Base-by-base conservation (phyloP, 2,888 invertebrate genomes). In the Athalia cordata region DNA sequence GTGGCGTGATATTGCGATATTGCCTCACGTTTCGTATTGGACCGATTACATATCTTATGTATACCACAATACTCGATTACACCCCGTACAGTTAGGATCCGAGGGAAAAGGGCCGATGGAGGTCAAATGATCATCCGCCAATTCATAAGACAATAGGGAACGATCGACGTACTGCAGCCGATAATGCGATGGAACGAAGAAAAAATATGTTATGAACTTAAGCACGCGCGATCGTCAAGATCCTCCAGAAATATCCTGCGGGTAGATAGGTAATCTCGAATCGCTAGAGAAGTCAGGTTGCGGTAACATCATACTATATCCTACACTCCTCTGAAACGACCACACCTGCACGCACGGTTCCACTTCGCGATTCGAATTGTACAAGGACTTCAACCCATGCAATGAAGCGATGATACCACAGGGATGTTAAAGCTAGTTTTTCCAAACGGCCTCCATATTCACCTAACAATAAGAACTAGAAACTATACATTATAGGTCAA, bases 11-110 rank as follows among this genome's bases (percentile, higher is more conserved):
- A 52, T 72, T 72, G 57, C 59, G 72, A 72, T 72, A 72, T 72
- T 59, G 59, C 29, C 45, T 72, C 72, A 72, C 72, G 72, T 72
- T 72, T 72, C 72, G 72, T 72, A 72, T 72, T 72, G 72, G 72
- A 47, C 57, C 72, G 52, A 72, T 72, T 72, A 72, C 72, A 72
- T 72, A 72, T 72, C 72, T 72, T 72, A 72, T 72, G 72, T 72
- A 72, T 72, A 72, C 72, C 57, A 43, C 59, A 72, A 59, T 72
- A 72, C 72, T 47, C 72, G 72, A 59, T 72, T 72, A 72, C 59
- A 72, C 45, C 47, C 59, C 55, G 72, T 29, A 29, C 29, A 29
- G 0, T 29, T 29, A 29, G 29, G 29, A 29, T 29, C 8, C 7
- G 9, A 59, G 72, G 72, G 45, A 72, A 59, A 72, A 72, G 13